phyloP scores from a whole-genome alignment of 2,888 invertebrate genomes.

The Cotesia congregata region DNA sequence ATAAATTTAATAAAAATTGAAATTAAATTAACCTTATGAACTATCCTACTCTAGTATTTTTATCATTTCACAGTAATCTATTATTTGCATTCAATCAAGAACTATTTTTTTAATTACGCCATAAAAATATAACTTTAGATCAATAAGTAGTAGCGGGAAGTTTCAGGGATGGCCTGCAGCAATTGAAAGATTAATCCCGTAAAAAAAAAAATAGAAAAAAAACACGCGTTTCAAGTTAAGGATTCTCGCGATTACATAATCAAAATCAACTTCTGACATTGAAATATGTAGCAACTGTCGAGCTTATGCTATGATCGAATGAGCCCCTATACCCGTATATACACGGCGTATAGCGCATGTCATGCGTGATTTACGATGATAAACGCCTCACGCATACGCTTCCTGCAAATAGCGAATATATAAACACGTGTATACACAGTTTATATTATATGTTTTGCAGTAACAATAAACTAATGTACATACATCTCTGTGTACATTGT shows the following conservation, averaged over 20 bases:
- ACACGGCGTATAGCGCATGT: not conserved
- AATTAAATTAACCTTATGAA: too few species aligned
- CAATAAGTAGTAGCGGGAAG: too few species aligned
- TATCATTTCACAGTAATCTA: too few species aligned
- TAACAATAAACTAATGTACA: constrained; percentile 4
- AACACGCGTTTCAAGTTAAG: not conserved
- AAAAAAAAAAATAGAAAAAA: not conserved
- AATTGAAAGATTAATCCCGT: not conserved
- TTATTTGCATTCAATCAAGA: too few species aligned
- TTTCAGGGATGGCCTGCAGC: not conserved
- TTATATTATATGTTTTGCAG: not conserved
- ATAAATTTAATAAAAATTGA: too few species aligned
- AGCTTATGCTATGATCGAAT: constrained; percentile 7
- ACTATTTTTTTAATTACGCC: too few species aligned
- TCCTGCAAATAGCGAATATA: not conserved
- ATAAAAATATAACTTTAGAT: too few species aligned
- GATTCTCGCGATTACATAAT: constrained; percentile 30
- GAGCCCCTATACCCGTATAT: constrained; percentile 32
- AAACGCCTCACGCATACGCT: constrained; percentile 26
- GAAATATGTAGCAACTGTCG: constrained; percentile 17
- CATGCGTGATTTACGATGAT: constrained; percentile 38
- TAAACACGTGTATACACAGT: not conserved
- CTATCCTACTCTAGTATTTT: too few species aligned
- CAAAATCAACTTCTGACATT: constrained; percentile 34
- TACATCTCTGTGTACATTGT: not conserved